Base-by-base conservation (phyloP, 2,797 vertebrate species). In the Cuniculus paca region DNA sequence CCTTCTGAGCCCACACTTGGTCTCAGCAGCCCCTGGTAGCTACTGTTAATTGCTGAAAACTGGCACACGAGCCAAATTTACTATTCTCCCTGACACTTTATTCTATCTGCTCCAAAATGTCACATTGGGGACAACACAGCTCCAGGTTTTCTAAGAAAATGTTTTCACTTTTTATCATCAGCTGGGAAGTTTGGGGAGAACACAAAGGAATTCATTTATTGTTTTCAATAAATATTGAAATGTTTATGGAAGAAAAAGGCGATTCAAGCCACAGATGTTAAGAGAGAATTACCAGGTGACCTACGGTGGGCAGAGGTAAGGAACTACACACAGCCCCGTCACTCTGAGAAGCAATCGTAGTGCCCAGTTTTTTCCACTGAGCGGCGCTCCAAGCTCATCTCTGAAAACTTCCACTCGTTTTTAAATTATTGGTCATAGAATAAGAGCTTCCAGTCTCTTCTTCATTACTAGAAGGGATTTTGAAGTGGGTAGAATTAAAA, bases 361-460 rank as follows among this genome's bases (percentile, higher is more conserved):
- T 94, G 34, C 91, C 11, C 34, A 0, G 1, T 5, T 56, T 9
- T 0, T 0, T 50, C 97, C 98, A 98, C 98, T 95, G 13, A 34
- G 97, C 68, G 98, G 98, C 97, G 93, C 98, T 98, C 98, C 97
- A 98, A 97, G 97, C 95, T 94, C 96, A 88, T 78, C 7, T 48
- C 97, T 97, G 42, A 50, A 83, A 86, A 56, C 22, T 0, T 56
- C 6, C 16, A 13, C 60, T 26, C 4, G 12, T 24, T 79, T 26
- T 19, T 2, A 16, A 16, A 45, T 1, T 1, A 13, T 8, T 0
- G 1, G 0, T 58, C 2, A n/a, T 52, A 0, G 2, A 31, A 0
- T 65, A 0, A 39, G 75, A 24, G 45, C 39, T 54, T 48, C 70
- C 48, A 19, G 13, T 2, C 68, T 58, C 81, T 60, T 58, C 81